A percentile compares a stretch with the other conserved stretches of the same genome.
phyloP scores from a whole-genome alignment of 2,888 invertebrate species.

The Drosophila incognita region DNA sequence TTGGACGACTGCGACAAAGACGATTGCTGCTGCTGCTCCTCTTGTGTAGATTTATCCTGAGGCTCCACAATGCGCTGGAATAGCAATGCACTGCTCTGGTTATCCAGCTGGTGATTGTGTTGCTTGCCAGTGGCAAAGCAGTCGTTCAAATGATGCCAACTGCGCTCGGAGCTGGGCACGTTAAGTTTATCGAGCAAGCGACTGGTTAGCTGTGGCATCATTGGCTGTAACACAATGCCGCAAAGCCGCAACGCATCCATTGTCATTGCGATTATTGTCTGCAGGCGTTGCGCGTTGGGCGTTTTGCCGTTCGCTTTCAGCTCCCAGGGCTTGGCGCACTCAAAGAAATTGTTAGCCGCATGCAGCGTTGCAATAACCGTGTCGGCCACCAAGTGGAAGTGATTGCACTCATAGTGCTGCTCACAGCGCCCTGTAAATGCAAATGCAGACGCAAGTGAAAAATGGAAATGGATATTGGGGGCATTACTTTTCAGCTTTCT shows the following conservation, averaged over 20 bases:
- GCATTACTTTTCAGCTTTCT: constrained; percentile 56
- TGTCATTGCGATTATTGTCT: constrained; percentile 91
- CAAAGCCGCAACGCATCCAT: constrained; percentile 93
- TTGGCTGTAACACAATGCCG: constrained; percentile 93
- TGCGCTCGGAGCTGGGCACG: constrained; percentile 85
- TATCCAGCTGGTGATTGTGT: constrained; percentile 44
- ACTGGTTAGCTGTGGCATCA: constrained; percentile 90
- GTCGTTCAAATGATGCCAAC: constrained; percentile 85
- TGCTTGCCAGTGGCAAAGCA: constrained; percentile 65
- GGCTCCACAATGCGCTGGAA: constrained; percentile 81
- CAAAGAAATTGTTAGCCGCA: constrained; percentile 94
- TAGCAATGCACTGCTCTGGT: constrained; percentile 73
- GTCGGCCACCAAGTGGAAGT: constrained; percentile 94
- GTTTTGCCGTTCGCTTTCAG: constrained; percentile 86
- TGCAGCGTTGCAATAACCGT: constrained; percentile 90
- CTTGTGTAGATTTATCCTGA: constrained; percentile 30
- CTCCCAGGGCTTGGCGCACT: constrained; percentile 95
- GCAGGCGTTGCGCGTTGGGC: constrained; percentile 86
- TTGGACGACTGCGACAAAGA: constrained; percentile 39
- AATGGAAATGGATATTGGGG: constrained; percentile 37
- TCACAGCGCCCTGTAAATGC: constrained; percentile 87
- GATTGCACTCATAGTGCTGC: constrained; percentile 89
- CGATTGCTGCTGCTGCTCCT: constrained; percentile 21
- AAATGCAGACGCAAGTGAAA: constrained; percentile 29
- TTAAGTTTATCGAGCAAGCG: constrained; percentile 90